phyloP scores from a whole-genome alignment of 1,140 invertebrate species.

The Pemphigus obesinymphae region DNA sequence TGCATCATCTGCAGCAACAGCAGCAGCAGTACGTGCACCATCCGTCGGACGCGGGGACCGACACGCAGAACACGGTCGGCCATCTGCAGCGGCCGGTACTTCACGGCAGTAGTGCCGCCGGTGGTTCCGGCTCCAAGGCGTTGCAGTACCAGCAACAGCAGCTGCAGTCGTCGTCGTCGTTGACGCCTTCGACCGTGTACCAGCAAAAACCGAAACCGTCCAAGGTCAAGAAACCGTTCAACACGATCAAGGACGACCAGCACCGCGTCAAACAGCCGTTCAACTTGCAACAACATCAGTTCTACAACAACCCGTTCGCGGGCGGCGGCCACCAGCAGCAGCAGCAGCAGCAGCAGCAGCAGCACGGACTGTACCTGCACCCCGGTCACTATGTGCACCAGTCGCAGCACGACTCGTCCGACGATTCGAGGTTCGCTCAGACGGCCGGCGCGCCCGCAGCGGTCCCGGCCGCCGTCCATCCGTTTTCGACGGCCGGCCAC shows the following conservation, averaged over 20 bases:
- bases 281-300: slow-evolving; percentile 3
- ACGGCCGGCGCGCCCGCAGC: neutral
- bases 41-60: neutral
- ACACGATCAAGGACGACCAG: neutral
- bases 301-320: neutral
- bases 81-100: neutral
- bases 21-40: neutral
- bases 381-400: neutral
- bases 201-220: neutral
- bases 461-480: neutral
- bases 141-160: neutral
- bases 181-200: neutral
- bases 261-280: slow-evolving; percentile 29
- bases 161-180: neutral
- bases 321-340: neutral
- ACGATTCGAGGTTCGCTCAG: neutral
- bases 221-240: slow-evolving; percentile 15
- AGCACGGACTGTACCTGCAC: neutral
- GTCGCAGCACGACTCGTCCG: neutral
- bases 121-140: neutral
- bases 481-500: neutral
- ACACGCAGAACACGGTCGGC: neutral
- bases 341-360: neutral
- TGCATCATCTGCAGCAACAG: slow-evolving; percentile 23
- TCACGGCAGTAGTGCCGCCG: neutral